Conservation (phyloP, 2,113 vertebrate species). For the Mola mola region DNA sequence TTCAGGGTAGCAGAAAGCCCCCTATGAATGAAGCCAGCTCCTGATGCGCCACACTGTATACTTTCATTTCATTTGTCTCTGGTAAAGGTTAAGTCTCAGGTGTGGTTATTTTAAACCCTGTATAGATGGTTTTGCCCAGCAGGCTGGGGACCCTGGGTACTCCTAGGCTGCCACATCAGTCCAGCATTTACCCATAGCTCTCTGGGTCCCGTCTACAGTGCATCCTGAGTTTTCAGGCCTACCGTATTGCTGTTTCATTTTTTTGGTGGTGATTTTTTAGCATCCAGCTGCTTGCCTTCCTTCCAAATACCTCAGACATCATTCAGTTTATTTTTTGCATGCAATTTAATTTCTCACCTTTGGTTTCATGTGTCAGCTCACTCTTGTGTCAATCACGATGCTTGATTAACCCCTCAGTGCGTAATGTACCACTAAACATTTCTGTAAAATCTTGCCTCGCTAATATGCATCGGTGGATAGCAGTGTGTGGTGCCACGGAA, state of each 20-base stretch:
- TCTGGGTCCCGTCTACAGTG: constrained; percentile 42
- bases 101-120: constrained; percentile 86
- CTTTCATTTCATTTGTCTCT: constrained; percentile 85
- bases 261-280: background rate
- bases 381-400: no score
- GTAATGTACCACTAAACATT: background rate
- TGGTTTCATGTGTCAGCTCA: no score
- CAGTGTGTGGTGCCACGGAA: constrained; percentile 47
- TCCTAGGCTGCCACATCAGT: constrained; percentile 70
- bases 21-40: constrained; percentile 81
- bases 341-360: background rate
- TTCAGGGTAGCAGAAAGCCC: constrained; percentile 80
- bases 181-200: constrained; percentile 70
- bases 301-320: no score
- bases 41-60: constrained; percentile 77
- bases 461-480: constrained; percentile 55
- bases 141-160: constrained; percentile 78
- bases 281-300: background rate
- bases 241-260: background rate
- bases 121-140: constrained; percentile 84
- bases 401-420: background rate
- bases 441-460: constrained; percentile 13
- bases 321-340: no score
- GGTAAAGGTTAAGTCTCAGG: constrained; percentile 86
- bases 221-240: constrained; percentile 6